Conservation (phyloP, 2,888 invertebrate species). For the Cataglyphis rosenhaueri region DNA sequence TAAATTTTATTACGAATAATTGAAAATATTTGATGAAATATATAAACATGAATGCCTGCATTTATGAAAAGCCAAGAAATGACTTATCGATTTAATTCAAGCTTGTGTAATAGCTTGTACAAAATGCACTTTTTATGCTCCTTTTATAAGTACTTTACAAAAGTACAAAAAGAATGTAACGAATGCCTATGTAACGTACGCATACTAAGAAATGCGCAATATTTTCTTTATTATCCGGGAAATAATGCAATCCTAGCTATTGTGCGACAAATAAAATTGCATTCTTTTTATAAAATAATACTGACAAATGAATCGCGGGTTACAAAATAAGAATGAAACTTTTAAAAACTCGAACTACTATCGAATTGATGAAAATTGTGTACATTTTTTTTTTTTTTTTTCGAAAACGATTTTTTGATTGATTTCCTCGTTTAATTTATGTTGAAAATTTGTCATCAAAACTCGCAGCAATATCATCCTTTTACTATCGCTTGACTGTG, state of each 20-base stretch:
- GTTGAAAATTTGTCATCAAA: neutral
- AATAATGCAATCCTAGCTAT: neutral
- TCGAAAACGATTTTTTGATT: neutral
- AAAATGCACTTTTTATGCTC: slow-evolving; percentile 13
- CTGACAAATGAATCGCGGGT: neutral
- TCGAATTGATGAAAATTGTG: neutral
- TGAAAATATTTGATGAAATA: neutral
- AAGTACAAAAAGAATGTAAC: neutral
- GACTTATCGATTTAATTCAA: neutral
- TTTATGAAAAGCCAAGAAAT: neutral
- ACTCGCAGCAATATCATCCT: neutral
- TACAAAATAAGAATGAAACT: neutral
- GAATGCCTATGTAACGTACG: neutral
- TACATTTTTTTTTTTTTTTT: neutral
- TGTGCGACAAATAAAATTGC: neutral
- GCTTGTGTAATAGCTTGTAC: neutral
- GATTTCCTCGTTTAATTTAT: neutral
- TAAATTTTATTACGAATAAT: neutral
- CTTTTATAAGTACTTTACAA: neutral
- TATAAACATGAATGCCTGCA: neutral
- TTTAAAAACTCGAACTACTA: neutral
- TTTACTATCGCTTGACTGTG: neutral
- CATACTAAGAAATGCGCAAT: neutral
- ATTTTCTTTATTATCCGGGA: neutral
- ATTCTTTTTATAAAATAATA: neutral